phyloP scores from a whole-genome alignment of 2,113 vertebrate species.

The Budorcas taxicolor region DNA sequence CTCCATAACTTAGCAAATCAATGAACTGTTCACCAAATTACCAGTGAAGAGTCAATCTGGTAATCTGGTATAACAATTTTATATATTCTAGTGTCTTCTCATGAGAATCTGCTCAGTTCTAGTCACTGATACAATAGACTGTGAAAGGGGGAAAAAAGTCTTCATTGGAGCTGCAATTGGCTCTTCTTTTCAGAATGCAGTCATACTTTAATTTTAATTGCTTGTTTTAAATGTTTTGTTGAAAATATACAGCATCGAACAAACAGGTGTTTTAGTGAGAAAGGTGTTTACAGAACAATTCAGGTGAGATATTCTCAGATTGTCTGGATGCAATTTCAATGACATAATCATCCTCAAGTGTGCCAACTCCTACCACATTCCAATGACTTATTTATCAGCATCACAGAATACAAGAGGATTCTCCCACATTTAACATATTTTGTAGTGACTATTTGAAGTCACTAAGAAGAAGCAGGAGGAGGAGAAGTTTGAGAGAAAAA shows the following conservation, averaged over 20 bases:
- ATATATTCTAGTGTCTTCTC: neutral
- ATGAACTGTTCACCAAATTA: neutral
- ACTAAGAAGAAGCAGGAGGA: neutral
- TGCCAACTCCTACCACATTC: neutral
- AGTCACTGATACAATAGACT: neutral
- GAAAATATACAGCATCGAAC: neutral
- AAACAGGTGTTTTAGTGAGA: slow-evolving; percentile 31
- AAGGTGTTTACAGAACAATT: slow-evolving; percentile 18
- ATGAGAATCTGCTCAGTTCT: neutral
- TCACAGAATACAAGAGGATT: neutral
- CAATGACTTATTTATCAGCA: slow-evolving; percentile 36
- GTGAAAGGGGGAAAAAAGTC: neutral
- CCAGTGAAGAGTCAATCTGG: neutral
- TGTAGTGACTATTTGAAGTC: neutral
- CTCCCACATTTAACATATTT: neutral
- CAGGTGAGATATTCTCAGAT: neutral
- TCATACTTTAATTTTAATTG: neutral
- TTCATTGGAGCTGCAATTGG: neutral
- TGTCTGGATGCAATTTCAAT: slow-evolving; percentile 19
- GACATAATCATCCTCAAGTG: neutral
- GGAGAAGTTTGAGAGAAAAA: neutral
- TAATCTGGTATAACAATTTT: neutral
- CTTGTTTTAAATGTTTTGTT: neutral
- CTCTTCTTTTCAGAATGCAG: neutral
- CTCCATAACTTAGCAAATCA: neutral